A percentile compares a stretch with the other conserved stretches of the same genome.
Conservation (phyloP, 2,113 vertebrate genomes). For the Hippocampus barbouri region DNA sequence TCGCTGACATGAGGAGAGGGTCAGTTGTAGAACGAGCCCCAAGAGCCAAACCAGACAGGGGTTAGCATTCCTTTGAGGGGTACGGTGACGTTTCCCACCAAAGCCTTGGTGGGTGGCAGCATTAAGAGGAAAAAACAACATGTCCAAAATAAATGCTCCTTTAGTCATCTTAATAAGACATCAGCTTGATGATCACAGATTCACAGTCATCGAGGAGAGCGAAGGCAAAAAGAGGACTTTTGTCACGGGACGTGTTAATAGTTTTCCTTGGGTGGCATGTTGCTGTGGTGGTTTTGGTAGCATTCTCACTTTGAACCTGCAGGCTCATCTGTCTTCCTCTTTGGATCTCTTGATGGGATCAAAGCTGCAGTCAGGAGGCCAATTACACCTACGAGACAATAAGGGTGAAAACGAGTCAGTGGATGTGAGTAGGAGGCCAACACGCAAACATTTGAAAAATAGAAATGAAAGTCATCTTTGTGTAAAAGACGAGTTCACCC, state of each 20-base stretch:
- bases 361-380: constrained; percentile 53
- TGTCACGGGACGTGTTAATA: constrained; percentile 35
- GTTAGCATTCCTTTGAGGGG: constrained; percentile 57
- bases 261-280: constrained; percentile 56
- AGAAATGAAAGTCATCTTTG: neutral
- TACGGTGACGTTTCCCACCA: constrained; percentile 42
- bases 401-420: constrained; percentile 46
- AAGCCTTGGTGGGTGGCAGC: constrained; percentile 57
- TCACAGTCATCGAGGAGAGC: constrained; percentile 42
- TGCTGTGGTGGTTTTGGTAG: constrained; percentile 38
- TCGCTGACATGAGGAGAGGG: constrained; percentile 74
- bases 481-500: constrained; percentile 5
- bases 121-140: constrained; percentile 59
- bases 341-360: constrained; percentile 50
- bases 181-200: constrained; percentile 38
- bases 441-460: neutral
- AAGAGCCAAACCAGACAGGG: constrained; percentile 74
- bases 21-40: constrained; percentile 72
- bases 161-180: constrained; percentile 48
- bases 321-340: constrained; percentile 59
- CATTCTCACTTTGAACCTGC: constrained; percentile 66
- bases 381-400: constrained; percentile 64
- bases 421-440: constrained; percentile 18
- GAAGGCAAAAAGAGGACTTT: constrained; percentile 51
- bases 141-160: constrained; percentile 64